Conservation (phyloP, 2,113 vertebrate genomes). For the Melanostigma gelatinosum region DNA sequence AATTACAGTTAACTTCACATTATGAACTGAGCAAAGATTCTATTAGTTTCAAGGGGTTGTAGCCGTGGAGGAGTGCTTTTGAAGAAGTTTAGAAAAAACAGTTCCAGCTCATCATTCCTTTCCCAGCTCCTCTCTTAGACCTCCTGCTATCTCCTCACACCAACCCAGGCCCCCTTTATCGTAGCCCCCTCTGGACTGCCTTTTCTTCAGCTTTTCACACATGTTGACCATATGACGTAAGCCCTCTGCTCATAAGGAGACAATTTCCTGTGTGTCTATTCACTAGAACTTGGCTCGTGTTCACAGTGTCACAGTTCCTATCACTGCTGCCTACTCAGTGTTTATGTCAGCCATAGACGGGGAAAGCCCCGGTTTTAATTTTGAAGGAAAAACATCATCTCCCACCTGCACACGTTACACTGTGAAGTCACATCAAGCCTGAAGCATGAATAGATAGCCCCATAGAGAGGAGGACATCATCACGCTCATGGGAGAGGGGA, state of each 20-base stretch:
- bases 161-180: neutral
- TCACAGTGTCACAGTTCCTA: neutral
- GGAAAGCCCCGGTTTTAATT: slow-evolving; percentile 18
- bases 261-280: neutral
- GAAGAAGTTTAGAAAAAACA: neutral
- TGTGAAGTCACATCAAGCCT: slow-evolving; percentile 39
- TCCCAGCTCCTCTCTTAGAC: neutral
- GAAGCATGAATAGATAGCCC: slow-evolving; percentile 36
- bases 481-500: slow-evolving; percentile 36
- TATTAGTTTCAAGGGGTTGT: neutral
- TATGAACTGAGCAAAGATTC: neutral
- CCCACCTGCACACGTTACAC: slow-evolving; percentile 16
- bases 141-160: neutral
- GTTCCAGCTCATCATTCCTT: neutral
- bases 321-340: slow-evolving; percentile 9
- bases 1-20: neutral
- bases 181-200: neutral
- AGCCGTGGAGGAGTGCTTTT: neutral
- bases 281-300: neutral
- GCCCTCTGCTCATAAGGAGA: slow-evolving; percentile 18
- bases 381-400: slow-evolving; percentile 19
- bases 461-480: slow-evolving; percentile 64
- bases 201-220: neutral
- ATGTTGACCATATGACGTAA: neutral
- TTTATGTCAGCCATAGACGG: slow-evolving; percentile 34